A percentile compares a stretch with the other conserved stretches of the same genome.
These are phyloP conservation scores for Characodon lateralis DNA, from an alignment of 2,797 vertebrate species.

Conservation along the genomic window DNA sequence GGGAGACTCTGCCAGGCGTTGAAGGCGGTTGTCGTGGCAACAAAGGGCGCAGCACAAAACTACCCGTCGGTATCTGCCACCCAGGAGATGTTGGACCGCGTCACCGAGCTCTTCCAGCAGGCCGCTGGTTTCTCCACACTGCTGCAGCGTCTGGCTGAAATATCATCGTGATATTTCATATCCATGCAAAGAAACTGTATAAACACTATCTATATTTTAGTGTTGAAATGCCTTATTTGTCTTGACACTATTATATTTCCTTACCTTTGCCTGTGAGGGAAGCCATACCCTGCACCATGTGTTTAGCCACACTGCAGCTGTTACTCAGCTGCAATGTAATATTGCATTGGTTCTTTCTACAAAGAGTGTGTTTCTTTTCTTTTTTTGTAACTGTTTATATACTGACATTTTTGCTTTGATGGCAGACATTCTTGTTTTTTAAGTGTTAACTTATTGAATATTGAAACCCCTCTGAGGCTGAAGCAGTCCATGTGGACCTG, in stretches of 20 bases:
- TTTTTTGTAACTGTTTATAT: constrained; percentile 61
- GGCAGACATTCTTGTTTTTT: constrained; percentile 63
- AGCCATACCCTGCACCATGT: constrained; percentile 30
- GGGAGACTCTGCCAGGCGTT: constrained; percentile 87
- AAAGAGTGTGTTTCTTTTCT: constrained; percentile 37
- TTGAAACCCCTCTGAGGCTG: constrained; percentile 52
- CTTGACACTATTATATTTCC: constrained; percentile 33
- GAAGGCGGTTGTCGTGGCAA: constrained; percentile 87
- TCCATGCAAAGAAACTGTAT: constrained; percentile 45
- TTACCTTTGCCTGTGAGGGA: constrained; percentile 50
- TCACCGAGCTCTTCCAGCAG: constrained; percentile 87
- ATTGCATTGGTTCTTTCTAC: constrained; percentile 44
- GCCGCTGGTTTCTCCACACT: constrained; percentile 88
- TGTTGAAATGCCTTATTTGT: constrained; percentile 79
- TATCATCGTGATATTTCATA: constrained; percentile 74
- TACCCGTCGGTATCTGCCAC: constrained; percentile 87
- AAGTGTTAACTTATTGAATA: constrained; percentile 83
- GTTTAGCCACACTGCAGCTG: constrained; percentile 41
- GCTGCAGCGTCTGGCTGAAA: constrained; percentile 85
- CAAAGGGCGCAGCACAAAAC: constrained; percentile 89
- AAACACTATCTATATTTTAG: constrained; percentile 57
- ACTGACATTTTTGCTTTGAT: constrained; percentile 65
- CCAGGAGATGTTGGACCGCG: constrained; percentile 88
- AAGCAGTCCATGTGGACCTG: constrained; percentile 32
- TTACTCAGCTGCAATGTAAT: constrained; percentile 33